Evolutionary conservation across 2,797 vertebrate genomes (phyloP).

Genomic region (Ctenosaura bakeri): DNA sequence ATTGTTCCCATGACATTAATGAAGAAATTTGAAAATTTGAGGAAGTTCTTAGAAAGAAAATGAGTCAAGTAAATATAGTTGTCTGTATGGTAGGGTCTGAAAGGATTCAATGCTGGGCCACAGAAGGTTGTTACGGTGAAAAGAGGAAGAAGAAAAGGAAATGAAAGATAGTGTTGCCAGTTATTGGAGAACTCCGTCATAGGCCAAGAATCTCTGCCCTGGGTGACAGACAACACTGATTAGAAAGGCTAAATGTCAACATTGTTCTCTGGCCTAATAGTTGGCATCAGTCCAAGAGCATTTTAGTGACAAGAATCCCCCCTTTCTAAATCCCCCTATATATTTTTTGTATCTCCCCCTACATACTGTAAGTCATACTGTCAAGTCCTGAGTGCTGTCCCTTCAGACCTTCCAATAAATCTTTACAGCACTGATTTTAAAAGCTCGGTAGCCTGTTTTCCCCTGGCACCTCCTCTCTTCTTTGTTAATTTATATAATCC

Average conservation of each 20-base stretch:
- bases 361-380: constrained; percentile 58
- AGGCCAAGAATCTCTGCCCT: constrained; percentile 73
- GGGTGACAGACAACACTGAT: constrained; percentile 71
- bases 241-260: constrained; percentile 77
- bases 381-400: constrained; percentile 68
- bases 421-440: constrained; percentile 64
- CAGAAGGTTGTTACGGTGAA: neutral
- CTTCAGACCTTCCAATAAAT: constrained; percentile 70
- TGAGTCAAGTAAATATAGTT: neutral
- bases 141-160: neutral
- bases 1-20: neutral
- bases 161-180: constrained; percentile 38
- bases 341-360: constrained; percentile 36
- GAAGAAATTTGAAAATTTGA: neutral
- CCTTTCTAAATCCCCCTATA: constrained; percentile 33
- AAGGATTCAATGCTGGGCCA: neutral
- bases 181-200: constrained; percentile 64
- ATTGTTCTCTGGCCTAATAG: constrained; percentile 75
- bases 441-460: constrained; percentile 65
- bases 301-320: constrained; percentile 68
- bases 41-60: neutral
- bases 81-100: neutral
- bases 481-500: constrained; percentile 68
- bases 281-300: constrained; percentile 71
- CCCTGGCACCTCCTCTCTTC: constrained; percentile 49